Evolutionary conservation across 2,797 vertebrate species (phyloP).

Genomic region (Cercopithecus mitis): DNA sequence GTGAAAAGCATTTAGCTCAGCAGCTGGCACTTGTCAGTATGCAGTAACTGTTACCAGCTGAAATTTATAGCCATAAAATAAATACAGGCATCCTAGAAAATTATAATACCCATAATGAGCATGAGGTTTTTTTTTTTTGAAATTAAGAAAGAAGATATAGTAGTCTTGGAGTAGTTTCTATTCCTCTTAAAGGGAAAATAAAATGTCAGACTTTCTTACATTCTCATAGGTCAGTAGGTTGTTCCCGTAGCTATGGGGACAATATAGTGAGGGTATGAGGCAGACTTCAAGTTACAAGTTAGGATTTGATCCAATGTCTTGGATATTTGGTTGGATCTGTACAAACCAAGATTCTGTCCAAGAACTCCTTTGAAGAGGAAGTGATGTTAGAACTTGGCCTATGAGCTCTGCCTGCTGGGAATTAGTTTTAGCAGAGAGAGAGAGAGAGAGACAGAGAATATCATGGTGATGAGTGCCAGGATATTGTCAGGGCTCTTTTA

Average conservation of each 20-base stretch:
- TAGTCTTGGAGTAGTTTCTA: not conserved
- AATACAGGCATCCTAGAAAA: not conserved
- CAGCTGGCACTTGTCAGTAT: not conserved
- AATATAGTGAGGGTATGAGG: accelerated
- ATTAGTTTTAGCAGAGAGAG: not conserved
- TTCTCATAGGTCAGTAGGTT: not conserved
- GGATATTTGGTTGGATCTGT: not conserved
- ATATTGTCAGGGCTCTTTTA: not conserved
- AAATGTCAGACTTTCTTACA: not conserved
- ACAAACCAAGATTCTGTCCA: not conserved
- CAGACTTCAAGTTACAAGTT: not conserved
- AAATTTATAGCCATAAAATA: not conserved
- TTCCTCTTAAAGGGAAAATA: not conserved
- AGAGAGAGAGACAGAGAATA: not conserved
- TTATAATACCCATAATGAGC: not conserved
- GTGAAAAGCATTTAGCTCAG: not conserved
- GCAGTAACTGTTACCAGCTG: not conserved
- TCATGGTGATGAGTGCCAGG: not conserved
- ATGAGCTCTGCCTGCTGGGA: not conserved
- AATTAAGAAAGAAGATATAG: not conserved
- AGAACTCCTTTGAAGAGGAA: not conserved
- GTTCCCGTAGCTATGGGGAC: not conserved
- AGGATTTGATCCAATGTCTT: not conserved
- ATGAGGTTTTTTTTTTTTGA: not conserved
- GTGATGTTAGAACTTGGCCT: not conserved